Evolutionary conservation across 2,113 vertebrate species (phyloP), one percentile per base, ranked within the genome.

Genomic region (Mustelus asterias): DNA sequence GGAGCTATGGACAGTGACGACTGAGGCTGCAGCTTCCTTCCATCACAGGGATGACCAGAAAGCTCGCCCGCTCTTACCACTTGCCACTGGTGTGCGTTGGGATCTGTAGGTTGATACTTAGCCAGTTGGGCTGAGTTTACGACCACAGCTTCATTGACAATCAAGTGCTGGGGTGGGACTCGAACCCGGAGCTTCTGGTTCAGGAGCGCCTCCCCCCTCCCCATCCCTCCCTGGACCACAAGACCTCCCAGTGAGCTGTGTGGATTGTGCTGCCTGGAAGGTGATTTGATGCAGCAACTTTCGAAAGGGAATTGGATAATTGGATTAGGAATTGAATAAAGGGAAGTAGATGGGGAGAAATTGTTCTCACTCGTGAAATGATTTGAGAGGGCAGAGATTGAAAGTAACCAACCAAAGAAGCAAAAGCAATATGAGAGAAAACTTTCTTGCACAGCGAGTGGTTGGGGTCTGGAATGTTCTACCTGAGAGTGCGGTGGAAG

Each of bases 231-330:
- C 48, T 54, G 48, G 4, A 54, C 48, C 29, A 76, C 29, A 10
- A 24, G 0, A 11, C 26, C 72, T 76, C 33, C 29, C 9, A 76
- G 78, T 13, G 96, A 96, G 96, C 96, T 92, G 96, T 96, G 65
- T 97, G 72, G 97, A 97, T 97, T 37, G 37, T 18, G 14, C 37
- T 83, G n/a, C 37, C 37, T 20, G 37, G 41, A 18, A 41, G 18
- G 37, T 20, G 80, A 6, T 83, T 18, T 5, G 80, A 22, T 44
- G 18, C 37, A 83, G 80, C 7, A 83, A 44, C 37, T 83, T 83
- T 41, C 80, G 20, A 41, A 83, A 83, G 37, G 37, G 72, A 76
- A 76, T 11, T 76, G 72, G 9, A 76, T 76, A 76, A 11, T 11
- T 76, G 14, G 16, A 20, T 20, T 16, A 18, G 65, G 14, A 67